phyloP scores from a whole-genome alignment of 2,797 vertebrate species.

The Artibeus lituratus region DNA sequence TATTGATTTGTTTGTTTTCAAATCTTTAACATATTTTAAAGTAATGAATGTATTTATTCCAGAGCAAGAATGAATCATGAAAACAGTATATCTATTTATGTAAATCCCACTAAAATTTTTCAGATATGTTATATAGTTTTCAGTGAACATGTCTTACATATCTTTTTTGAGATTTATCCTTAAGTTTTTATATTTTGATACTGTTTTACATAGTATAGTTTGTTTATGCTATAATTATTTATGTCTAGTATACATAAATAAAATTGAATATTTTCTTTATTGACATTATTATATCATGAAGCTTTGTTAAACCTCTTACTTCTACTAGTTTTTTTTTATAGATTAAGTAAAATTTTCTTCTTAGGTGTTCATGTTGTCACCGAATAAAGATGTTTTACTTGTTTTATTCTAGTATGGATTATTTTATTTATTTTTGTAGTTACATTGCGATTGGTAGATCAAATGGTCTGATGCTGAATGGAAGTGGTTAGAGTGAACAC shows the following conservation, averaged over 20 bases:
- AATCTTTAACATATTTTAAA: neutral
- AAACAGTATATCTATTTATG: neutral
- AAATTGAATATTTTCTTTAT: neutral
- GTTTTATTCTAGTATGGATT: neutral
- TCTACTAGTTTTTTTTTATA: neutral
- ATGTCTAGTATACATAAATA: neutral
- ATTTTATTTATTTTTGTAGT: neutral
- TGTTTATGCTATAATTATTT: neutral
- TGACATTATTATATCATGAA: neutral
- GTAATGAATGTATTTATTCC: neutral
- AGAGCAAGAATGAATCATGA: neutral
- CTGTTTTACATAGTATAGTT: neutral
- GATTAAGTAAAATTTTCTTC: neutral
- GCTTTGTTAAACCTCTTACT: neutral
- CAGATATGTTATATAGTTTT: neutral
- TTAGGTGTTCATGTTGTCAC: neutral
- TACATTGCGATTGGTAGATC: neutral
- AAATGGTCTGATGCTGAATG: neutral
- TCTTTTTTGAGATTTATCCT: neutral
- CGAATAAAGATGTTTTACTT: neutral
- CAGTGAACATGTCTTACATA: neutral
- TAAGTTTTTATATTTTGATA: neutral
- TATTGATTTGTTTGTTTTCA: neutral
- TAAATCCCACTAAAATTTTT: neutral
- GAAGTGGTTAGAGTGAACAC: neutral